These are phyloP conservation scores for Datnioides undecimradiatus DNA, from an alignment of 2,113 vertebrate species.

Conservation along the genomic window DNA sequence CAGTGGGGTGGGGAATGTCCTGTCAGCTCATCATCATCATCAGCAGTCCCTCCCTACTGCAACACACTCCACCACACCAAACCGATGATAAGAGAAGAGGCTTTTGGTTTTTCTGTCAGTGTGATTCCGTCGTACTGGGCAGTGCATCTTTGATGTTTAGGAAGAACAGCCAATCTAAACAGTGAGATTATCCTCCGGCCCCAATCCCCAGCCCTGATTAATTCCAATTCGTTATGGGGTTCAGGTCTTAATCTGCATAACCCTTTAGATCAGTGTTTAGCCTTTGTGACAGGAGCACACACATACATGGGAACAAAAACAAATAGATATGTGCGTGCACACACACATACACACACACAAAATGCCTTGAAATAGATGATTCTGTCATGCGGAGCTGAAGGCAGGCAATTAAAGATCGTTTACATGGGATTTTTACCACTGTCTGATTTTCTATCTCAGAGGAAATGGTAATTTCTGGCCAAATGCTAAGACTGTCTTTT, in stretches of 20 bases:
- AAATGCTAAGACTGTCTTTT: slow-evolving; percentile 22
- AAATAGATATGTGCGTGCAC: no score
- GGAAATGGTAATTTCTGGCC: neutral
- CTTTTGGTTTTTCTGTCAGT: slow-evolving; percentile 40
- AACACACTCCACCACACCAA: neutral
- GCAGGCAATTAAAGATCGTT: slow-evolving; percentile 22
- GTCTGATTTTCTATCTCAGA: slow-evolving; percentile 6
- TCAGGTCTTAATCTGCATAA: slow-evolving; percentile 57
- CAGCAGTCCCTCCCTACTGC: slow-evolving; percentile 37
- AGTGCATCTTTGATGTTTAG: slow-evolving; percentile 63
- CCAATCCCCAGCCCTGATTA: slow-evolving; percentile 58
- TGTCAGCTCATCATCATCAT: slow-evolving; percentile 59
- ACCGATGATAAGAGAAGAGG: slow-evolving; percentile 37
- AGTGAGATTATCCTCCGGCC: slow-evolving; percentile 66
- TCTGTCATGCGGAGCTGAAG: slow-evolving; percentile 17
- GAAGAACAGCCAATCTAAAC: slow-evolving; percentile 61
- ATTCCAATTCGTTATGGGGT: slow-evolving; percentile 62
- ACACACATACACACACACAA: slow-evolving; percentile 12
- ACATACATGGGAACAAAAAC: slow-evolving; percentile 22
- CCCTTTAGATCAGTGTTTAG: slow-evolving; percentile 38
- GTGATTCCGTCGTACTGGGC: slow-evolving; percentile 45
- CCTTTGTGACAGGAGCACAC: slow-evolving; percentile 21
- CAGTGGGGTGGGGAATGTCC: slow-evolving; percentile 37
- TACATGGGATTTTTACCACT: slow-evolving; percentile 2
- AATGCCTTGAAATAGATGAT: neutral